Evolutionary conservation across 2,113 vertebrate genomes (phyloP), one percentile per base, ranked within the genome.

Genomic region (Apaloderma vittatum): DNA sequence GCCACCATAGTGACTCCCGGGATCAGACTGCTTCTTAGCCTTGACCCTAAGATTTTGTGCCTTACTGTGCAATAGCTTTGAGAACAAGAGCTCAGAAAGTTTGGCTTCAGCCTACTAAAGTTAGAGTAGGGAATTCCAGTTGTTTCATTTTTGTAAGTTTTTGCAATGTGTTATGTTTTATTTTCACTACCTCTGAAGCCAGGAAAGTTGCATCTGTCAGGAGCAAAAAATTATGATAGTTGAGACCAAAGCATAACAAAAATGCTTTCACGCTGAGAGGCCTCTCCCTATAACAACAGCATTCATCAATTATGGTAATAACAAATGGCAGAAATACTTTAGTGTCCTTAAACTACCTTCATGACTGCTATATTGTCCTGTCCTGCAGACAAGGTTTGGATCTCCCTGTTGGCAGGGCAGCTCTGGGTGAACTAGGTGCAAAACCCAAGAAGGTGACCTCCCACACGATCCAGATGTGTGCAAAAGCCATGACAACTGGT

Each of bases 191-290:
- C 43, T 86, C 68, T 91, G 81, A 73, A 93, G 93, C 78, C 84
- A 93, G 87, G 73, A 87, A 94, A 83, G 91, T 90, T 94, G 59
- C 65, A 90, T 92, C 92, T 97, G 93, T 87, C 86, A 82, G 14
- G 55, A 94, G 79, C 15, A 84, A 82, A 97, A 40, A 95, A 94
- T 37, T 76, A 51, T 18, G 77, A 70, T 49, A 85, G 65, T 15
- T 34, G 66, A 72, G 74, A 73, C 83, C 61, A 79, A 97, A 90
- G 85, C 63, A 54, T 36, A 77, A 79, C 63, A 84, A 43, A 95
- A 94, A 82, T 51, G 8, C 46, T 96, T 95, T 94, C 77, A 66
- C 84, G 26, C 68, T 66, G 30, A 73, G 74, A 71, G 24, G 27
- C 63, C 67, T 93, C 87, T 95, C 62, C 74, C 45, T 91, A 8